A percentile compares a stretch with the other conserved stretches of the same genome.
These are phyloP conservation scores for Natrix natrix DNA, from an alignment of 2,797 vertebrate species.

Conservation along the genomic window DNA sequence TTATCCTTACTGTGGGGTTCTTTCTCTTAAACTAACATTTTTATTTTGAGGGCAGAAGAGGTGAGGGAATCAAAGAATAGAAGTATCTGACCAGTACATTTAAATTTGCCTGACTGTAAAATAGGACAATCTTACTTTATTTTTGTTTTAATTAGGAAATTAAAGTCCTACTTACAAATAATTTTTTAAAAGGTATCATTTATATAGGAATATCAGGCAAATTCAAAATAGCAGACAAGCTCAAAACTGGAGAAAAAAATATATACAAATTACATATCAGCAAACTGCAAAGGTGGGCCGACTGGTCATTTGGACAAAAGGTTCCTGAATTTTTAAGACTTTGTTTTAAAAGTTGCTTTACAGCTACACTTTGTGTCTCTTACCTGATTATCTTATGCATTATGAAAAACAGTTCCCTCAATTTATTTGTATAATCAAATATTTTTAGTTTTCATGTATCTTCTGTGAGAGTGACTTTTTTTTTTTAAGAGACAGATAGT, in stretches of 20 bases:
- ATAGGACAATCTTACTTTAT: neutral
- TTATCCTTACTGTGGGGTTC: neutral
- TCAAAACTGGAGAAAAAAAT: neutral
- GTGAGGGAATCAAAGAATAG: neutral
- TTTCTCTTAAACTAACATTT: neutral
- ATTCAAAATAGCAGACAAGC: neutral
- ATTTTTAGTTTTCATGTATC: neutral
- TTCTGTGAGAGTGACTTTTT: neutral
- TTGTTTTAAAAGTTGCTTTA: neutral
- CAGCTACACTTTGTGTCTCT: neutral
- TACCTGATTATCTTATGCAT: neutral
- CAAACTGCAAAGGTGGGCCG: neutral
- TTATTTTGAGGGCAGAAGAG: neutral
- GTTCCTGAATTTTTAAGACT: neutral
- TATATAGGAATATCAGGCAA: neutral
- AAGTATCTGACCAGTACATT: neutral
- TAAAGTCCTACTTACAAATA: neutral
- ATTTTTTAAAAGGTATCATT: neutral
- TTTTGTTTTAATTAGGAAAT: neutral
- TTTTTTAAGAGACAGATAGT: neutral
- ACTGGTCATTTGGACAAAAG: neutral
- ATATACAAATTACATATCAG: neutral
- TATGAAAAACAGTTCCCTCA: neutral
- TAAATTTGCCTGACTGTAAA: neutral
- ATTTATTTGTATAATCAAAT: neutral